Evolutionary conservation across 64 coral and sea anemone genomes (phyloP).

Genomic region (Dendrophyllia cribrosa): DNA sequence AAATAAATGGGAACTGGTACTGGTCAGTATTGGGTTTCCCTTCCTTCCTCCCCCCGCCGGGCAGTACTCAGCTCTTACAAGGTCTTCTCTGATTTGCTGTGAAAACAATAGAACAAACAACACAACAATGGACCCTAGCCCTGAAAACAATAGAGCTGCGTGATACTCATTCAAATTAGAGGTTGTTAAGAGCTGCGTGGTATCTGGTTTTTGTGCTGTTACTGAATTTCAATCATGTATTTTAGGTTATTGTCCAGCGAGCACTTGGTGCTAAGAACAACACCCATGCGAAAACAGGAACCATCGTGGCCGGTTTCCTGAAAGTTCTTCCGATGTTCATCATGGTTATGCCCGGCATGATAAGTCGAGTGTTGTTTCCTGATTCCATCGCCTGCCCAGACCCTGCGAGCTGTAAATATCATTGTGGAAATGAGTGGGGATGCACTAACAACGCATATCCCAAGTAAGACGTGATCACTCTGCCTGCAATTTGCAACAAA

Average conservation of each 20-base stretch:
- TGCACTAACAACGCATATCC: constrained; percentile 91
- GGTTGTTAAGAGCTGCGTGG: no score
- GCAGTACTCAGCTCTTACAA: no score
- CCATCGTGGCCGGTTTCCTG: constrained; percentile 70
- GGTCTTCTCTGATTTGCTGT: no score
- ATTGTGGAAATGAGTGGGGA: constrained; percentile 81
- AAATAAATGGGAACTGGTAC: no score
- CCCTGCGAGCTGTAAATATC: constrained; percentile 39
- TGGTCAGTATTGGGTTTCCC: no score
- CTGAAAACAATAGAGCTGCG: no score
- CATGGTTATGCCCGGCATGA: constrained; percentile 96
- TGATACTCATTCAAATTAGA: no score
- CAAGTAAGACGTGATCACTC: constrained; percentile 52
- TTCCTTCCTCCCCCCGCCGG: no score
- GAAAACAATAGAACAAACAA: no score
- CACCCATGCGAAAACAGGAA: constrained; percentile 78
- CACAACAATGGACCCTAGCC: no score
- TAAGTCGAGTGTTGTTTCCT: constrained; percentile 79
- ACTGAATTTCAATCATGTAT: not conserved
- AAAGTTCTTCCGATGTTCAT: constrained; percentile 81
- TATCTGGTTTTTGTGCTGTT: not conserved
- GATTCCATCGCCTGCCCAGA: constrained; percentile 86
- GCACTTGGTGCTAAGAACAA: constrained; percentile 82
- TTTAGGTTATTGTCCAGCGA: constrained; percentile 84
- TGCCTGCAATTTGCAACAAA: no score